These are phyloP conservation scores for Andricus quercusramuli DNA, from an alignment of 2,888 invertebrate species.

Conservation along the genomic window DNA sequence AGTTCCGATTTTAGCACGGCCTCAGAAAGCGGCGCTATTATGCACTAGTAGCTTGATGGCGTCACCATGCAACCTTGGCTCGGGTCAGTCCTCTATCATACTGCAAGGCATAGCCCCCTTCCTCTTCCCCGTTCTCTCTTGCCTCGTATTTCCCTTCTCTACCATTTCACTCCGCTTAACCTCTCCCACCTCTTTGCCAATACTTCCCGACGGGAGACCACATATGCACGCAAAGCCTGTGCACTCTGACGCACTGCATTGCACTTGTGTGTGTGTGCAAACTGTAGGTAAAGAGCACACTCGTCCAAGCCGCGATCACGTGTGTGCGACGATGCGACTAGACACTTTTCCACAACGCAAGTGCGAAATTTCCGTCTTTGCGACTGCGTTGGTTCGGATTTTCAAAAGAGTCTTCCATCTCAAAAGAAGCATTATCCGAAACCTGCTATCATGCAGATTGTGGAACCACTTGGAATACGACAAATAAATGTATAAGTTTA, in stretches of 20 bases:
- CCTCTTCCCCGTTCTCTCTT: constrained; percentile 52
- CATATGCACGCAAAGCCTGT: constrained; percentile 51
- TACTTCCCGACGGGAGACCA: constrained; percentile 56
- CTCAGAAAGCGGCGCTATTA: constrained; percentile 74
- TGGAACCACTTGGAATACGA: background rate
- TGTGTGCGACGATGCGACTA: constrained; percentile 19
- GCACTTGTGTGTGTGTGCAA: constrained; percentile 22
- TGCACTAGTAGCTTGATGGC: constrained; percentile 78
- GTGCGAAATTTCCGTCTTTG: too few species aligned
- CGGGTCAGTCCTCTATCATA: constrained; percentile 78
- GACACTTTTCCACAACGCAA: background rate
- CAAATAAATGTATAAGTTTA: background rate
- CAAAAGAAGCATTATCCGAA: background rate
- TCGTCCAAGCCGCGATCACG: constrained; percentile 50
- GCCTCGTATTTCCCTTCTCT: constrained; percentile 44
- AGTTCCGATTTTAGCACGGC: constrained; percentile 71
- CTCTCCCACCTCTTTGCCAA: constrained; percentile 49
- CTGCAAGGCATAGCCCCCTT: constrained; percentile 70
- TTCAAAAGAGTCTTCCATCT: background rate
- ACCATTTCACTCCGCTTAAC: constrained; percentile 53
- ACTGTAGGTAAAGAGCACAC: constrained; percentile 16
- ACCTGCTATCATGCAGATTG: background rate
- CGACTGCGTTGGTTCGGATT: background rate
- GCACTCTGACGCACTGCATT: constrained; percentile 30
- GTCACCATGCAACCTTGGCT: constrained; percentile 78